Conservation (phyloP, 2,888 invertebrate genomes). For the Protodeltote pygarga region DNA sequence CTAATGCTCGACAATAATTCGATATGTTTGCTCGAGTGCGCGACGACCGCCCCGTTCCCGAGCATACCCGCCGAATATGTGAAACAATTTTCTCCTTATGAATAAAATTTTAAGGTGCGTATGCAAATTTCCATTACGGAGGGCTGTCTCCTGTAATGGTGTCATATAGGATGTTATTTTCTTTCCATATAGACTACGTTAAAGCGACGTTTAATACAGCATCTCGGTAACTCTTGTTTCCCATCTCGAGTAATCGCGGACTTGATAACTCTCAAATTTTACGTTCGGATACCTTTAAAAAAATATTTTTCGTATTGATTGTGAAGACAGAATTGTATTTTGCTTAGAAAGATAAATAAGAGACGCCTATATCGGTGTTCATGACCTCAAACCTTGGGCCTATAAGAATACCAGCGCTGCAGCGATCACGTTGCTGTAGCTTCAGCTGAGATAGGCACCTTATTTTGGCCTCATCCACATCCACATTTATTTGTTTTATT, state of each 20-base stretch:
- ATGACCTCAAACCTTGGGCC: too few species aligned
- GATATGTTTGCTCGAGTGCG: constrained; percentile 77
- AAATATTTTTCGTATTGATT: too few species aligned
- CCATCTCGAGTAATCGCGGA: constrained; percentile 43
- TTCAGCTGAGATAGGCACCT: too few species aligned
- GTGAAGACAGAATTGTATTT: too few species aligned
- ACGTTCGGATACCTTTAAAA: too few species aligned
- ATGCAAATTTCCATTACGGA: constrained; percentile 84
- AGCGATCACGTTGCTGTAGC: too few species aligned
- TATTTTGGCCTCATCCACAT: too few species aligned
- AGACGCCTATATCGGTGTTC: too few species aligned
- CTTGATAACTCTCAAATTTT: constrained; percentile 9
- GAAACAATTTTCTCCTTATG: constrained; percentile 85
- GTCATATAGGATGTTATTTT: constrained; percentile 77
- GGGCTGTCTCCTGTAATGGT: constrained; percentile 76
- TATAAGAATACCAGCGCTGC: too few species aligned
- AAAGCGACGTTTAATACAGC: constrained; percentile 68
- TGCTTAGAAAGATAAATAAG: too few species aligned
- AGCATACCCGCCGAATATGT: constrained; percentile 60
- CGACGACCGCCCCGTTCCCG: constrained; percentile 43
- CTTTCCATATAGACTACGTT: constrained; percentile 74
- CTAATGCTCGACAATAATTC: constrained; percentile 76
- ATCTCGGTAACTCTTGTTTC: constrained; percentile 49
- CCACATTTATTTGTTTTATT: too few species aligned
- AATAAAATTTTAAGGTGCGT: constrained; percentile 85